A percentile compares a stretch with the other conserved stretches of the same genome.
Conservation (phyloP, 2,797 vertebrate genomes). For the Bufotes viridis region DNA sequence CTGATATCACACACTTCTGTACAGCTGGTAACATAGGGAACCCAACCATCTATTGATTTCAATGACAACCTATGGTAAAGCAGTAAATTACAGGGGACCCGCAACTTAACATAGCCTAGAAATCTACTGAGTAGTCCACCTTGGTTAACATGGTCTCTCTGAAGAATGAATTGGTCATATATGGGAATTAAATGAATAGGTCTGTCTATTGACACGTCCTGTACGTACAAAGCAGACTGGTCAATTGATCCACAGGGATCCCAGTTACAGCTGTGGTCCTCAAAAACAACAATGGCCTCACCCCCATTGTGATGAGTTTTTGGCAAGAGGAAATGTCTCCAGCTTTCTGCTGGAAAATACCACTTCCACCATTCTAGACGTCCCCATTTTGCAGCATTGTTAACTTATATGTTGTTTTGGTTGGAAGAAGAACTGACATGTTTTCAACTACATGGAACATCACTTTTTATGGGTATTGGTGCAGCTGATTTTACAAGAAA, state of each 20-base stretch:
- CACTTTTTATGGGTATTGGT: conserved; percentile 37
- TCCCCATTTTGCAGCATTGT: neutral
- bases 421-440: conserved; percentile 4
- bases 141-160: no score
- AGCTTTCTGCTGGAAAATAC: neutral
- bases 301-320: neutral
- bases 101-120: neutral
- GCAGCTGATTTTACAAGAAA: conserved; percentile 25
- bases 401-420: neutral
- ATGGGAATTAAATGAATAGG: no score
- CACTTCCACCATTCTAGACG: neutral
- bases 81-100: neutral
- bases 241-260: neutral
- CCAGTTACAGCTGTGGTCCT: neutral
- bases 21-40: neutral
- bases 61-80: no score
- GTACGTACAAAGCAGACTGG: neutral
- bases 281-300: neutral
- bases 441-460: conserved; percentile 1
- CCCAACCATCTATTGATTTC: neutral
- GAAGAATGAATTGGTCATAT: neutral
- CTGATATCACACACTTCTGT: neutral
- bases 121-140: no score
- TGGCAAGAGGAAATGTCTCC: neutral
- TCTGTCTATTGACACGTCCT: neutral